Evolutionary conservation across 2,888 invertebrate genomes (phyloP), one percentile per base, ranked within the genome.

Genomic region (Lasioglossum figueresi): DNA sequence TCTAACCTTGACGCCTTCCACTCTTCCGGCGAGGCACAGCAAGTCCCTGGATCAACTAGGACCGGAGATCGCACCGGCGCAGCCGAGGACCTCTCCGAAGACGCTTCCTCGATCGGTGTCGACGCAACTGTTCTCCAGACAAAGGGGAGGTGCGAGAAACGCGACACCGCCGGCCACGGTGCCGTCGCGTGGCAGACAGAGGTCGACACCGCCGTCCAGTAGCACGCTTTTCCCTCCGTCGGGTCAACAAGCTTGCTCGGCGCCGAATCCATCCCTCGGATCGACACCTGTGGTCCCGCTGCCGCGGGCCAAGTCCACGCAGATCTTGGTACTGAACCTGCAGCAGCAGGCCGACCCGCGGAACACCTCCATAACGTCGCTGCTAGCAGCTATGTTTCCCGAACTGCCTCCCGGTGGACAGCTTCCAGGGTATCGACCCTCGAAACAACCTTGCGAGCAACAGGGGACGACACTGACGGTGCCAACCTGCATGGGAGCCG

Each of bases 31-130:
- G 0, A 96, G 98, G 80, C 98, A 98, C 92, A 98, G 98, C 94
- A 98, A 98, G 94, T 98, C 98, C 2, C 95, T 98, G 88, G 98
- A 98, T 94, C 98, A 98, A 91, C 95, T 98, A 73, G 96, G 97
- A 90, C 95, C 97, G 14, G 95, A 94, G 48, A 90, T 93, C 70
- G 84, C 91, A 31, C 93, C 93, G 8, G 87, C 92, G 59, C 94
- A 94, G 34, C 93, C 93, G 2, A 90, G 93, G 45, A 92, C 92
- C 0, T 93, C 94, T 37, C 94, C 94, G 23, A 94, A 94, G 80
- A 94, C 94, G 0, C 88, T 95, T 43, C 93, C 95, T 70, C 92
- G 95, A 74, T 94, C 95, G 45, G 88, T 96, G 93, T 95, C 96
- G 95, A 95, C 96, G 71, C 93, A 95, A 95, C 92, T 95, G 94